Evolutionary conservation across 2,113 vertebrate genomes (phyloP), one percentile per base, ranked within the genome.

Genomic region (Labrus mixtus): DNA sequence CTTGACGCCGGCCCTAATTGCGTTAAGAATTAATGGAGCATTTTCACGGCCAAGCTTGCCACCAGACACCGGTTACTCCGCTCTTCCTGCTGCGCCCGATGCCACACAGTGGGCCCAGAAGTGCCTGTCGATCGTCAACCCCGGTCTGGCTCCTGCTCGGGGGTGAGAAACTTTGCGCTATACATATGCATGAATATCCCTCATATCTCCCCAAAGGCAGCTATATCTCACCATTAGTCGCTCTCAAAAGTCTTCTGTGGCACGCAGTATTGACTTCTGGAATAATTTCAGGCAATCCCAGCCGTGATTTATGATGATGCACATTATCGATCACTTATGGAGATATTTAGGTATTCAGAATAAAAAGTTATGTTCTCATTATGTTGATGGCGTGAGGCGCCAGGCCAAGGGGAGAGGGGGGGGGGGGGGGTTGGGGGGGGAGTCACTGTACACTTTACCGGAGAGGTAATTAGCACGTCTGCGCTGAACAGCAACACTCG

Each of bases 311-410:
- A 97, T 96, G 96, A 94, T 97, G 96, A 98, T 97, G 95, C 95
- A 95, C 95, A 96, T 96, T 98, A 98, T 97, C 87, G 96, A 98
- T 97, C 96, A 96, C 93, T 91, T 97, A 97, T 96, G 96, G 94
- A 96, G 96, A 96, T 96, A 96, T 97, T 97, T 95, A 96, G 95
- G 95, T 96, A 96, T 95, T 95, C 89, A 91, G 94, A 94, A 95
- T 91, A 91, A 95, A 94, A 96, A 96, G 95, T 94, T 94, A 95
- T 95, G 94, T 91, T 95, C 93, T 94, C 95, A 95, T 96, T 96
- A 95, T 90, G 92, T 68, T 95, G 80, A 83, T 95, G 95, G 94
- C 89, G 90, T 94, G 93, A 93, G 95, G 94, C 95, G 90, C 90
- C 93, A 93, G 95, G 95, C 95, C 92, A 68, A 94, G 91, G 93